Evolutionary conservation across 2,888 invertebrate genomes (phyloP), one percentile per base, ranked within the genome.

Genomic region (Ichneumon xanthorius): DNA sequence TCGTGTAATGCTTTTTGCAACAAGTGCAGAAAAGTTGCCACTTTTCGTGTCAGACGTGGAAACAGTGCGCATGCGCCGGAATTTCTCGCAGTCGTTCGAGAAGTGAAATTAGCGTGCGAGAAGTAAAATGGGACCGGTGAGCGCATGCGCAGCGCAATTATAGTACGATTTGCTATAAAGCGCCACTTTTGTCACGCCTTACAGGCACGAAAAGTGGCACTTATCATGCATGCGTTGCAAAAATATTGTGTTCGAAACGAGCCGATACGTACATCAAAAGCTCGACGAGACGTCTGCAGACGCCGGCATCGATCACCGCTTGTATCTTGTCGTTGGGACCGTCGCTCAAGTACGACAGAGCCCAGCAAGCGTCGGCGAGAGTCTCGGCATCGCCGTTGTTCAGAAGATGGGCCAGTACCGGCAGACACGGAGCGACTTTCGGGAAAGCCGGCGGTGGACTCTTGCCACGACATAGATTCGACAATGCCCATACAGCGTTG

Each of bases 321-420:
- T 99, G 99, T 90, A 99, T 99, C 95, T 99, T 99, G 89, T 99
- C 98, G 94, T 99, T 99, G 63, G 99, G 98, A 70, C 99, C 99
- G 93, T 99, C 99, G 0, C 98, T 98, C 80, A 99, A 94, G 94
- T 99, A 99, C 78, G 99, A 98, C 55, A 99, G 96, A 30, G 99
- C 99, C 99, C 99, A 99, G 94, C 99, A 99, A 5, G 99, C 97
- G 94, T 99, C 99, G 84, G 98, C 97, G 71, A 99, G 94, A 2
- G 99, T 98, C 93, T 99, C 99, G 0, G 96, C 95, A 94, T 99
- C 99, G 7, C 96, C 95, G 93, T 98, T 98, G 94, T 97, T 98
- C 84, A 99, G 95, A 72, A 99, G 95, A 71, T 97, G 96, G 5
- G 99, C 97, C 91, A 99, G 94, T 87, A 99, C 97, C 61, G 98